Evolutionary conservation across 1,140 invertebrate species (phyloP).

Genomic region (Dryas iulia): DNA sequence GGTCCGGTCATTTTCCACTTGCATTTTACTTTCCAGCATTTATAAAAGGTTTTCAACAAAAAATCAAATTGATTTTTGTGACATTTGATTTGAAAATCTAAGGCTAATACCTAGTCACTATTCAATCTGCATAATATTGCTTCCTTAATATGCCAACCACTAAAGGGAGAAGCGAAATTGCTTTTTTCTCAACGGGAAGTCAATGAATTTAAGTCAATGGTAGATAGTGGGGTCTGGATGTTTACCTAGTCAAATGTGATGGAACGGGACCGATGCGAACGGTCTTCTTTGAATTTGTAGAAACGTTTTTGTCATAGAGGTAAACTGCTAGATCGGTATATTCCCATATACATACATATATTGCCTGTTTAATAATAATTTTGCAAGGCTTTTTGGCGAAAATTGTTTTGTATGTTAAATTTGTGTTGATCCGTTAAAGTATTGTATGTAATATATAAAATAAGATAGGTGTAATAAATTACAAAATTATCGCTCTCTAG

Average conservation of each 20-base stretch:
- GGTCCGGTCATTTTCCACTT: neutral
- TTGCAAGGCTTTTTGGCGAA: neutral
- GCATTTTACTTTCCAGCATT: neutral
- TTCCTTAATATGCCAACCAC: constrained; percentile 72
- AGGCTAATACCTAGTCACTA: constrained; percentile 35
- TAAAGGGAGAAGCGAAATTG: constrained; percentile 66
- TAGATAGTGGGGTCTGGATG: constrained; percentile 63
- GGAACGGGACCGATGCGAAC: constrained; percentile 52
- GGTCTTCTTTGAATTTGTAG: constrained; percentile 47
- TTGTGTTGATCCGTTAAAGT: no score
- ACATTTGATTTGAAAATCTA: constrained; percentile 25
- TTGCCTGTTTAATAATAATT: neutral
- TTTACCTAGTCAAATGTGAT: constrained; percentile 77
- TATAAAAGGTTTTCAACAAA: neutral
- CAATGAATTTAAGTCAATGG: constrained; percentile 70
- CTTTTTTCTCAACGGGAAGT: constrained; percentile 67
- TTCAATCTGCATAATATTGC: constrained; percentile 77
- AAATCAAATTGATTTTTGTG: constrained; percentile 2
- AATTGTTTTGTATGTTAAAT: no score
- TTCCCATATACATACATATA: neutral
- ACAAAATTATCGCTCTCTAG: neutral
- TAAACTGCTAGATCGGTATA: neutral
- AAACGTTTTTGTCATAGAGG: constrained; percentile 23
- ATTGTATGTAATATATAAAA: no score
- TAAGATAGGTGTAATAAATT: no score